Evolutionary conservation across 2,113 vertebrate species (phyloP), one percentile per base, ranked within the genome.

Genomic region (Tragulus kanchil): DNA sequence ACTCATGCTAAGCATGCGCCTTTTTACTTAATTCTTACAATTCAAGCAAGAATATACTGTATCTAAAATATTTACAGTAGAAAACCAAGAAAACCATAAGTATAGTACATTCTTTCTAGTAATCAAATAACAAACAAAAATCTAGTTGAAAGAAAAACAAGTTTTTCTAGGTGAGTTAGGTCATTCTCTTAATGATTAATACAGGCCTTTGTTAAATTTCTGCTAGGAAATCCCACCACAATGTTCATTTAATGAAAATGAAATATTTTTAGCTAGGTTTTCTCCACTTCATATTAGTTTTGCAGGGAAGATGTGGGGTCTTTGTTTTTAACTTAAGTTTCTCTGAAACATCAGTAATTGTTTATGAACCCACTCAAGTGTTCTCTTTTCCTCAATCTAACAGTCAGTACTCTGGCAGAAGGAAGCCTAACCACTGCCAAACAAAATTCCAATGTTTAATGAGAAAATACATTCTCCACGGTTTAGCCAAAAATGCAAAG

Each of bases 111-210:
- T 93, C 28, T 65, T 91, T 90, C 93, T 92, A 95, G 56, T 79
- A 96, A 89, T 89, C 94, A 94, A 97, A 97, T 67, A 85, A 78
- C 8, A 83, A 93, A 88, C 82, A 81, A 85, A 89, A 93, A 86
- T 61, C 56, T n/a, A 88, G 54, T 94, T 92, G 64, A 96, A 96
- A 92, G 69, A 92, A 89, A 96, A 97, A 94, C 79, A 96, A 59
- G 58, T 92, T 97, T 97, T 97, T 97, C 96, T 75, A 92, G 90
- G 84, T 86, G 48, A 95, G 59, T 88, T 88, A 92, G 78, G 62
- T 86, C 61, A 95, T 84, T 96, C 84, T 94, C 36, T 96, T 97
- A 97, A 97, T 96, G 69, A 97, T 97, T 97, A 96, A 96, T 93
- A 85, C 0, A 14, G 65, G 56, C 5, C 16, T 97, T 96, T 96